Evolutionary conservation across 1,140 invertebrate species (phyloP), one percentile per base, ranked within the genome.

Genomic region (Calycopis cecrops): DNA sequence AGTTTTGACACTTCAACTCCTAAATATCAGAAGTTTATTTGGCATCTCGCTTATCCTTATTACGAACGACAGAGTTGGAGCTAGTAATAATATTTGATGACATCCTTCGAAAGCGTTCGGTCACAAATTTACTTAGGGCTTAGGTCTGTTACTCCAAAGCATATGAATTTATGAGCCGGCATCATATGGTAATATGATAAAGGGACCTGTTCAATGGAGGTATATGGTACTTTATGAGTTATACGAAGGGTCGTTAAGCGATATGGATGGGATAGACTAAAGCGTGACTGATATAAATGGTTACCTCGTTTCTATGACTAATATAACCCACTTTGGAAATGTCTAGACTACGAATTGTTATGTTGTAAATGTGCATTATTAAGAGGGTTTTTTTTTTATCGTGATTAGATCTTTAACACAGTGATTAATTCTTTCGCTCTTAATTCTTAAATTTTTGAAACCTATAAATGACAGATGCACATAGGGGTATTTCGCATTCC

Each of bases 121-220:
- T 38, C n/a, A 37, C 37, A 60, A 66, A 63, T 59, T 62, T 62
- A 63, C 59, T 60, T 57, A 64, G 65, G 56, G 55, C 53, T 56
- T 38, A 28, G 28, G 48, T 47, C 35, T 42, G 37, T 60, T 60
- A 58, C 60, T 62, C 60, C 34, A 53, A 56, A 62, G 55, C 56
- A 38, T 59, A 47, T 17, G 62, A 56, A 63, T 64, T 64, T 62
- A 67, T 62, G 51, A 52, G 56, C 38, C 56, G 55, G 63, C 57
- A 57, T 57, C 63, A 65, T 57, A 48, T 62, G 60, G 57, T 56
- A 35, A 59, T 65, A 59, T 62, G 56, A 62, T 62, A 58, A 37
- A 62, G 28, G 52, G 58, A 16, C 28, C 34, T 60, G 57, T 57
- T 35, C 58, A 50, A 63, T 50, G 7, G 58, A 38, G 37, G 18